Evolutionary conservation across 2,797 vertebrate species (phyloP).

Genomic region (Muscicapa striata): DNA sequence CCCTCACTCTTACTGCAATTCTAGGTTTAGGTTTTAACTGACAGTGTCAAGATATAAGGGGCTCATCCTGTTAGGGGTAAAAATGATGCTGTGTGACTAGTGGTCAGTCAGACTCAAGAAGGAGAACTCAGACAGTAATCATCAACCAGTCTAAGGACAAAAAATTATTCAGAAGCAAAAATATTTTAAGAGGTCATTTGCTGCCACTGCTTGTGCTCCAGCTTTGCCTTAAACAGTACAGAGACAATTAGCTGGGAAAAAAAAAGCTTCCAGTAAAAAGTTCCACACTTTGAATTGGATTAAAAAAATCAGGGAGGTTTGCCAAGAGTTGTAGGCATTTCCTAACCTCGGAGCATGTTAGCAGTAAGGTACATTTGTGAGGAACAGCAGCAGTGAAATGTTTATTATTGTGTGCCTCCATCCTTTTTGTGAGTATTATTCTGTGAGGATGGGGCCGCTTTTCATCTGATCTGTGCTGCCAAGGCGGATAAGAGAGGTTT

Average conservation of each 20-base stretch:
- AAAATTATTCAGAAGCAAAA: neutral
- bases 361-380: neutral
- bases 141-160: neutral
- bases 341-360: slow-evolving; percentile 4
- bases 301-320: neutral
- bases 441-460: slow-evolving; percentile 38
- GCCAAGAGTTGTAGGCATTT: neutral
- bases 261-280: neutral
- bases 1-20: neutral
- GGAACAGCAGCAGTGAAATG: slow-evolving; percentile 42
- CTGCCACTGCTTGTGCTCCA: neutral
- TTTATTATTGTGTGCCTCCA: slow-evolving; percentile 52
- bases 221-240: neutral
- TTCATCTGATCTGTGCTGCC: slow-evolving; percentile 68
- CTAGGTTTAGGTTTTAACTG: neutral
- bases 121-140: neutral
- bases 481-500: slow-evolving; percentile 50
- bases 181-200: neutral
- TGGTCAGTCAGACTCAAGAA: neutral
- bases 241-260: neutral
- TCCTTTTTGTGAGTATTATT: slow-evolving; percentile 47
- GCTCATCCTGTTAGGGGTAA: neutral
- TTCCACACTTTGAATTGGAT: neutral
- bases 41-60: neutral
- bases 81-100: neutral